A percentile compares a stretch with the other conserved stretches of the same genome.
phyloP scores from a whole-genome alignment of 1,140 invertebrate species.

The Platyura marginata region DNA sequence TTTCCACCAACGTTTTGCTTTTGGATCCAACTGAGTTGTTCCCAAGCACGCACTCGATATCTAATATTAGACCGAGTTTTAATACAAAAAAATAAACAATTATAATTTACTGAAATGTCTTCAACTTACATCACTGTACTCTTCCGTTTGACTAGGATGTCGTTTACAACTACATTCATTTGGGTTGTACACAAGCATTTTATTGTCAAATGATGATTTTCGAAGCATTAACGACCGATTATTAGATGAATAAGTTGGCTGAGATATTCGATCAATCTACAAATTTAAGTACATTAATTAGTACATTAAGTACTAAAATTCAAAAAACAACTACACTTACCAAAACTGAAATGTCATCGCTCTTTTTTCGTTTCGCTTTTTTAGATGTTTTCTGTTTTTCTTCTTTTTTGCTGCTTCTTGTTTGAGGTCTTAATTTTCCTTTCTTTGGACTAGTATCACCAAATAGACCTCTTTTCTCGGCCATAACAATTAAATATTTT shows the following conservation, averaged over 20 bases:
- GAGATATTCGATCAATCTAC: constrained; percentile 28
- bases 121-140: background rate
- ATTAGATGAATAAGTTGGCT: constrained; percentile 30
- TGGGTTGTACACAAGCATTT: background rate
- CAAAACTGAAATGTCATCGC: constrained; percentile 1
- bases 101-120: background rate
- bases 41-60: too few relatives aligned
- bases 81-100: background rate
- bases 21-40: too few relatives aligned
- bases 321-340: constrained; percentile 1
- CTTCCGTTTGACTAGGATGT: background rate
- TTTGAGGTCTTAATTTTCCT: constrained; percentile 11
- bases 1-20: constrained; percentile 1
- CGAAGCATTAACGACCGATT: constrained; percentile 5
- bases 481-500: constrained; percentile 61
- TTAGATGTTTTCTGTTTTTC: constrained; percentile 8
- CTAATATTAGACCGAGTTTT: background rate
- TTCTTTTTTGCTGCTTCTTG: constrained; percentile 11
- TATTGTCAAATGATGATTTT: background rate
- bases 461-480: constrained; percentile 54
- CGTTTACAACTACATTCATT: background rate
- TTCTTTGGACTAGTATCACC: constrained; percentile 26
- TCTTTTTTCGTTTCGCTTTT: constrained; percentile 9
- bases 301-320: too few relatives aligned
- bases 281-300: too few relatives aligned